A percentile compares a stretch with the other conserved stretches of the same genome.
phyloP scores from a whole-genome alignment of 2,888 invertebrate species.

The Dascillus cervinus region DNA sequence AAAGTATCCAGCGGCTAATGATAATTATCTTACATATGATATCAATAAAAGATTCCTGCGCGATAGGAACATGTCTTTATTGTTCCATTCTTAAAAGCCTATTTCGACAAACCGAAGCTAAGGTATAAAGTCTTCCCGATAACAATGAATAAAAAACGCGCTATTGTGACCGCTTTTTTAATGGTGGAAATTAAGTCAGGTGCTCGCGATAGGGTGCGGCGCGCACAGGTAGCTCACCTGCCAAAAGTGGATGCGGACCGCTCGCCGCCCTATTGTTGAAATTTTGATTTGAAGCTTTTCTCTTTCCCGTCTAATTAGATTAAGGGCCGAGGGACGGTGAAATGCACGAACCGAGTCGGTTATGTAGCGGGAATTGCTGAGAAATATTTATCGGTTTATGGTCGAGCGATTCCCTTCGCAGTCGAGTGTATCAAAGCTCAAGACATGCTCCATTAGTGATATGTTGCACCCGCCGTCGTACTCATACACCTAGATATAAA shows the following conservation, averaged over 20 bases:
- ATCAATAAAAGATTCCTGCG: constrained; percentile 23
- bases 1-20: constrained; percentile 23
- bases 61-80: constrained; percentile 11
- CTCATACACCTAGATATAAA: too few species aligned
- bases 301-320: too few species aligned
- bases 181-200: constrained; percentile 18
- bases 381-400: constrained; percentile 24
- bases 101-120: constrained; percentile 8
- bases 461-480: constrained; percentile 8
- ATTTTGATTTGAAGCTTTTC: too few species aligned
- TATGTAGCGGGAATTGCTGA: too few species aligned
- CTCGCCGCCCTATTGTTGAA: too few species aligned
- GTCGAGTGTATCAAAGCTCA: constrained; percentile 16
- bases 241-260: constrained; percentile 24
- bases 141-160: neutral
- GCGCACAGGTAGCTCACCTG: constrained; percentile 30
- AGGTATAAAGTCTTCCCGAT: constrained; percentile 4
- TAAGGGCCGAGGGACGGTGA: too few species aligned
- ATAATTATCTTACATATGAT: constrained; percentile 29
- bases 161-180: neutral
- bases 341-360: too few species aligned
- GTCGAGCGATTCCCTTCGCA: constrained; percentile 18
- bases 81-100: constrained; percentile 11
- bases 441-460: constrained; percentile 17
- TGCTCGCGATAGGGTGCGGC: constrained; percentile 19